These are phyloP conservation scores for Cherax quadricarinatus DNA, from an alignment of 1,140 invertebrate species.

Conservation along the genomic window DNA sequence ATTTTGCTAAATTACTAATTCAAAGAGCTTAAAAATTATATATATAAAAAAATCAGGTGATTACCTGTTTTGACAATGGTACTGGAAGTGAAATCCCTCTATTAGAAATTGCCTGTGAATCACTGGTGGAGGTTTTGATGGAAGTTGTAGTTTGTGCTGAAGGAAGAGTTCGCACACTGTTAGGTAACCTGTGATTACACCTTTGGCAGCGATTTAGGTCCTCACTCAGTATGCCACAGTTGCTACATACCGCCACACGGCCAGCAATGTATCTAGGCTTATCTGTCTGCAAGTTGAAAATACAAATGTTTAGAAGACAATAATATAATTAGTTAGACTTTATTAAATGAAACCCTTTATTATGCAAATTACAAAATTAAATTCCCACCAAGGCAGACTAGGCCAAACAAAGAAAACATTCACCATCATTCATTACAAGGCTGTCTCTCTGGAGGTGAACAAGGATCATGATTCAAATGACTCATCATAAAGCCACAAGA, in stretches of 20 bases:
- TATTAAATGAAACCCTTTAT: too few relatives aligned
- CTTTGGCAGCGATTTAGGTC: slow-evolving; percentile 48
- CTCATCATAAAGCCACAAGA: too few relatives aligned
- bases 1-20: too few relatives aligned
- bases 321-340: too few relatives aligned
- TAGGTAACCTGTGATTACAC: slow-evolving; percentile 43
- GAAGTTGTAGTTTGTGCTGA: neutral
- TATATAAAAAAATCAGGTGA: neutral
- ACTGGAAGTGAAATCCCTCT: slow-evolving; percentile 6
- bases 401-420: too few relatives aligned
- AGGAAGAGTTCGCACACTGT: slow-evolving; percentile 14
- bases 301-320: neutral
- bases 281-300: slow-evolving; percentile 30
- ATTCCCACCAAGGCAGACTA: too few relatives aligned
- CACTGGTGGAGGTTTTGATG: slow-evolving; percentile 18
- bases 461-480: too few relatives aligned
- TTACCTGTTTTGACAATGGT: slow-evolving; percentile 44
- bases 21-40: too few relatives aligned
- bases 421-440: too few relatives aligned
- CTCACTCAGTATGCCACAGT: slow-evolving; percentile 61
- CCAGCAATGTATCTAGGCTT: slow-evolving; percentile 44
- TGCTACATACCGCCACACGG: slow-evolving; percentile 25
- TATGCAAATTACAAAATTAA: too few relatives aligned
- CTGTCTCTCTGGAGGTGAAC: too few relatives aligned
- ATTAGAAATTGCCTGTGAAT: neutral